A percentile compares a stretch with the other conserved stretches of the same genome.
Conservation (phyloP, 2,113 vertebrate genomes). For the Cyphomyrus plagiostoma region DNA sequence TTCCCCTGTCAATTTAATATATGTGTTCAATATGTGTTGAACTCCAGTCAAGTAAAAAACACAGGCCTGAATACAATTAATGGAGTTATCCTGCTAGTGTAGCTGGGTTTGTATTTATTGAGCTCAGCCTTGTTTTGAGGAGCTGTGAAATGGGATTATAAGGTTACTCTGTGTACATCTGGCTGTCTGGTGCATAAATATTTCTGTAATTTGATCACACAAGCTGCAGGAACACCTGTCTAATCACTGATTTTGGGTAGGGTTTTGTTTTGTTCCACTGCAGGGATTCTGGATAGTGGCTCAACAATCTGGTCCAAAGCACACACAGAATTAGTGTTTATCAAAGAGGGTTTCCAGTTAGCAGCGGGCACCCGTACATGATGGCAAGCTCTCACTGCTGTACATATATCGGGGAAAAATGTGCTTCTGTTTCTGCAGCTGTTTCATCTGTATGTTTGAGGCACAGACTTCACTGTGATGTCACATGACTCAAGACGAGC, state of each 20-base stretch:
- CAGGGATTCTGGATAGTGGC: constrained; percentile 14
- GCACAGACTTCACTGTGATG: neutral
- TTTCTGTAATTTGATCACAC: constrained; percentile 49
- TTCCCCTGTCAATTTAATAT: constrained; percentile 62
- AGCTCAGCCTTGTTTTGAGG: constrained; percentile 56
- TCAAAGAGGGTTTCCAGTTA: constrained; percentile 17
- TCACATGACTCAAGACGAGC: neutral
- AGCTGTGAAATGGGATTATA: constrained; percentile 64
- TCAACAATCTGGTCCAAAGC: constrained; percentile 12
- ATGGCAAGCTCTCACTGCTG: neutral
- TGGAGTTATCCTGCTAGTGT: constrained; percentile 57
- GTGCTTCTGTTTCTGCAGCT: neutral
- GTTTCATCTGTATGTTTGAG: neutral
- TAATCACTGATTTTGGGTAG: constrained; percentile 32
- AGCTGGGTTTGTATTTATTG: constrained; percentile 59
- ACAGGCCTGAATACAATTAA: constrained; percentile 63
- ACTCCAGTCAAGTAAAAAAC: constrained; percentile 59
- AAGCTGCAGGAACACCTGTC: constrained; percentile 46
- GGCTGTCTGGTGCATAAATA: constrained; percentile 49
- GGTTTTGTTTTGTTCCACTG: constrained; percentile 17
- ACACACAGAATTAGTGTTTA: constrained; percentile 18
- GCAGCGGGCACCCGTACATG: constrained; percentile 1
- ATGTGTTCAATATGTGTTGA: constrained; percentile 59
- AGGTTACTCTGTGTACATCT: constrained; percentile 57
- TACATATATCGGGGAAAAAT: neutral